Evolutionary conservation across 1,140 invertebrate species (phyloP), one percentile per base, ranked within the genome.

Genomic region (Brevipalpus yothersi): DNA sequence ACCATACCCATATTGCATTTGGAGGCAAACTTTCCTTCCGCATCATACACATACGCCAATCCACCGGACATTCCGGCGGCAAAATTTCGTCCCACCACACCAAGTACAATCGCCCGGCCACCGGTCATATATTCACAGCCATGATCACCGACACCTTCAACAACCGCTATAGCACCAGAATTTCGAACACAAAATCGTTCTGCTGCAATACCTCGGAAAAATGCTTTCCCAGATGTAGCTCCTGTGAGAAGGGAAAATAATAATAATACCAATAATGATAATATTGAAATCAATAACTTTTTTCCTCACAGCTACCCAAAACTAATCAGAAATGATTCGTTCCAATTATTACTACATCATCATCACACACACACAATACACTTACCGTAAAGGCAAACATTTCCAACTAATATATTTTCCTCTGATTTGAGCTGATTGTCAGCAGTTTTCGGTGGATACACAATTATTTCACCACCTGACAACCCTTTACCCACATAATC

Each of bases 111-210:
- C 60, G 84, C 84, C 61, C 77, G 75, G 61, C 92, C 92, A 39
- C 90, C 93, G 47, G 94, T 99, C 94, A 99, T 99, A 70, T 98
- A 99, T 74, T 99, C 94, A 77, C 94, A 98, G 40, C 91, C 93
- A 72, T 98, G 93, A 76, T 98, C 94, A 55, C 94, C 94, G 58
- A 93, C 90, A 65, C 77, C 78, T 72, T 87, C 83, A 61, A 82
- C 77, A 19, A 97, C 90, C 2, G 92, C 90, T 43, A 80, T 78
- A 41, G 84, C 92, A 23, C 94, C 94, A 19, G 90, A 95, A 74
- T 99, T 99, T 62, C 94, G 77, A 15, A 99, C 94, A 71, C 87
- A 92, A 74, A 98, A 99, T 55, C 94, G 79, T 73, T 99, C 94
- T 8, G 92, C 91, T 13, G 89, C 92, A 65, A 95, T 89, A 58